Evolutionary conservation across 2,888 invertebrate genomes (phyloP).

Genomic region (Hypena proboscidalis): DNA sequence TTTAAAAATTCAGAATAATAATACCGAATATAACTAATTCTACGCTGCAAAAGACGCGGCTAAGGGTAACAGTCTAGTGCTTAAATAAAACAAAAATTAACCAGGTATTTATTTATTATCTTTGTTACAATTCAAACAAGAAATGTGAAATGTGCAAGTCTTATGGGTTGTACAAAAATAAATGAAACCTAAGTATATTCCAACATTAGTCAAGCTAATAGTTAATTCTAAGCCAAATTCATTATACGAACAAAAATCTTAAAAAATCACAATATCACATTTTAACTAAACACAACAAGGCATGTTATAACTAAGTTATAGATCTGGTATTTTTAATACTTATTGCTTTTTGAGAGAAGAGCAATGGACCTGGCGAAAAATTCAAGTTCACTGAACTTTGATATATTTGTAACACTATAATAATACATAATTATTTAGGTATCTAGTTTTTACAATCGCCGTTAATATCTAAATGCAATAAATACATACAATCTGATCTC

Average conservation of each 20-base stretch:
- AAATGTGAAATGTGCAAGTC: constrained; percentile 75
- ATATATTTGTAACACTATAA: constrained; percentile 66
- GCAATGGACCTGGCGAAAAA: constrained; percentile 60
- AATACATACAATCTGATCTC: constrained; percentile 75
- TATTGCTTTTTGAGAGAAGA: constrained; percentile 68
- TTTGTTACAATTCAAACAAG: constrained; percentile 75
- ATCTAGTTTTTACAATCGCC: constrained; percentile 76
- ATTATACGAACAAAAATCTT: constrained; percentile 67
- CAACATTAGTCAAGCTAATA: constrained; percentile 68
- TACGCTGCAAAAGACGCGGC: no score
- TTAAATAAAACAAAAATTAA: constrained; percentile 45
- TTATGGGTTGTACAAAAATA: constrained; percentile 79
- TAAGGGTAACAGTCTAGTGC: background rate
- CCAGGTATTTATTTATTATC: constrained; percentile 76
- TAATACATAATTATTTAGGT: constrained; percentile 65
- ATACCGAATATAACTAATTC: no score
- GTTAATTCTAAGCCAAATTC: constrained; percentile 63
- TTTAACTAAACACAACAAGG: constrained; percentile 78
- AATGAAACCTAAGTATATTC: constrained; percentile 72
- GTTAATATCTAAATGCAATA: constrained; percentile 81
- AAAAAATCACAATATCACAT: constrained; percentile 79
- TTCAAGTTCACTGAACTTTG: constrained; percentile 61
- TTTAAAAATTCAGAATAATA: no score
- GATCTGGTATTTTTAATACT: constrained; percentile 66
- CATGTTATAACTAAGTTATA: constrained; percentile 61